A percentile compares a stretch with the other conserved stretches of the same genome.
These are phyloP conservation scores for Drosophila sp. DNA, from an alignment of 1,140 invertebrate species.

Conservation along the genomic window DNA sequence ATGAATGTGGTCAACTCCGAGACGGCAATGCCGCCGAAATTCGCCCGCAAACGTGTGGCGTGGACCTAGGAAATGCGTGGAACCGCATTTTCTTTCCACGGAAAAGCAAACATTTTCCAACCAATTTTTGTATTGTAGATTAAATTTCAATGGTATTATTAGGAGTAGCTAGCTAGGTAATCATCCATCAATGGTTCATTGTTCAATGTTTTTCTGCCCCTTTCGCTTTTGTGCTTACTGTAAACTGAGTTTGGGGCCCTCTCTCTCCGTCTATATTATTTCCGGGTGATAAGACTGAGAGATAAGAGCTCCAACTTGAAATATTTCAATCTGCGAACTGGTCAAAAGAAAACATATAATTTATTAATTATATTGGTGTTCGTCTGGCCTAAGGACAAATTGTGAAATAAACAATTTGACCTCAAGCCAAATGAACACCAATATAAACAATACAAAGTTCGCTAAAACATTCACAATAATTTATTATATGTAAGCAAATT, in stretches of 20 bases:
- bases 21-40: slow-evolving; percentile 63
- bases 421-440: too few relatives aligned
- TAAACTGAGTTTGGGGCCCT: slow-evolving; percentile 17
- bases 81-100: too few relatives aligned
- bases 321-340: background rate
- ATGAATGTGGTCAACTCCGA: slow-evolving; percentile 65
- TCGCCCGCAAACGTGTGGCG: slow-evolving; percentile 74
- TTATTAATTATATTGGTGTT: slow-evolving; percentile 3
- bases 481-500: background rate
- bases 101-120: background rate
- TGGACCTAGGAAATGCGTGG: slow-evolving; percentile 49
- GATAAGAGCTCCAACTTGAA: slow-evolving; percentile 31
- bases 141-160: slow-evolving; percentile 61
- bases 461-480: too few relatives aligned
- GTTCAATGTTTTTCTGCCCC: slow-evolving; percentile 19
- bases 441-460: too few relatives aligned
- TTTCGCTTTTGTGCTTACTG: background rate
- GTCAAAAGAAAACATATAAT: slow-evolving; percentile 48
- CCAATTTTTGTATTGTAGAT: slow-evolving; percentile 8
- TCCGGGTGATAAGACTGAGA: slow-evolving; percentile 47
- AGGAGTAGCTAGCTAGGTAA: slow-evolving; percentile 18
- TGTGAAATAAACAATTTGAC: too few relatives aligned
- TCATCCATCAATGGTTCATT: slow-evolving; percentile 29
- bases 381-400: too few relatives aligned
- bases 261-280: slow-evolving; percentile 14